These are phyloP conservation scores for Psettodes erumei DNA, from an alignment of 2,113 vertebrate species.

Conservation along the genomic window DNA sequence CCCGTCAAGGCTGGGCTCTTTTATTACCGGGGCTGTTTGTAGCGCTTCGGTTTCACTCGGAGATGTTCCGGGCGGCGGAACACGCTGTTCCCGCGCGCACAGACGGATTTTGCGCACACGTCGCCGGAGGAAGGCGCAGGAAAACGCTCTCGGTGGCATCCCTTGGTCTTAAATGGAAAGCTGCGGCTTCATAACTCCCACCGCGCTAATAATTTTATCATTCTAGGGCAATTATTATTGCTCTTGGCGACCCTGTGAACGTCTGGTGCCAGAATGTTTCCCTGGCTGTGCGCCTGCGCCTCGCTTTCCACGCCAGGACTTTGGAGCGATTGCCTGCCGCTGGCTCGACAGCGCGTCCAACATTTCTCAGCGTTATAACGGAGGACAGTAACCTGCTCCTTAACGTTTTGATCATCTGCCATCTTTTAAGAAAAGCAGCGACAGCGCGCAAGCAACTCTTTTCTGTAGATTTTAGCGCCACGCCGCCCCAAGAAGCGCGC, in stretches of 20 bases:
- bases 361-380: conserved; percentile 18
- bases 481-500: neutral
- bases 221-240: neutral
- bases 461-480: neutral
- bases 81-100: neutral
- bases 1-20: neutral
- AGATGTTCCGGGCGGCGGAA: neutral
- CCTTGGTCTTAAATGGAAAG: neutral
- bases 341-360: neutral
- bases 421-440: neutral
- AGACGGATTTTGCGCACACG: conserved; percentile 41
- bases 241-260: neutral
- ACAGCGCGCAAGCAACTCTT: neutral
- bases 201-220: neutral
- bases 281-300: conserved; percentile 38
- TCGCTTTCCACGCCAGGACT: conserved; percentile 15
- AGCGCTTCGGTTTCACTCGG: neutral
- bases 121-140: neutral
- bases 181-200: conserved; percentile 15
- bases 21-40: neutral
- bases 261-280: conserved; percentile 42
- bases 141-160: neutral
- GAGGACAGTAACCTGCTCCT: neutral
- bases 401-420: neutral
- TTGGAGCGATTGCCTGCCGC: conserved; percentile 18